These are phyloP conservation scores for Orchestia grillus DNA, from an alignment of 1,140 invertebrate species.

Conservation along the genomic window DNA sequence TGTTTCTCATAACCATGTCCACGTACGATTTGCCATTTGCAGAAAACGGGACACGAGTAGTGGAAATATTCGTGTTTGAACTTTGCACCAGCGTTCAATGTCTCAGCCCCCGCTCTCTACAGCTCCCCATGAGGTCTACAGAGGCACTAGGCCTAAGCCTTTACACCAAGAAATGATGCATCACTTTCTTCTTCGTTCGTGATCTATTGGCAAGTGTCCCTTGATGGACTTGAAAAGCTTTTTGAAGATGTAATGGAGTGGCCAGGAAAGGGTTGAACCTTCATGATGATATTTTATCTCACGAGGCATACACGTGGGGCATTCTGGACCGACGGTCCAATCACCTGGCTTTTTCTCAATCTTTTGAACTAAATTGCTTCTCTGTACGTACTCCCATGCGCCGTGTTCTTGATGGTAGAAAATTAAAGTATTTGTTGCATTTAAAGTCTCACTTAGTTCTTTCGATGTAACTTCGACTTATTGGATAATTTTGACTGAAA, in stretches of 20 bases:
- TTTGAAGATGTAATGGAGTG: slow-evolving; percentile 32
- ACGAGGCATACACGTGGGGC: neutral
- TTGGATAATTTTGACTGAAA: too few species aligned
- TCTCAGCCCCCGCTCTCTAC: neutral
- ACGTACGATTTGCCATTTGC: too few species aligned
- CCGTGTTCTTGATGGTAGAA: neutral
- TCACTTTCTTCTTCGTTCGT: slow-evolving; percentile 37
- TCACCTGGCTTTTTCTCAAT: neutral
- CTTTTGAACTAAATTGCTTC: neutral
- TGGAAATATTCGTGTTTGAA: neutral
- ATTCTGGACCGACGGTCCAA: neutral
- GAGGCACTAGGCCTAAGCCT: neutral
- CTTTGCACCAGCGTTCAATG: neutral
- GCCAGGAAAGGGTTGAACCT: neutral
- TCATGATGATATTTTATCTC: neutral
- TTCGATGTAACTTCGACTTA: too few species aligned
- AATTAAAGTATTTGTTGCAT: neutral
- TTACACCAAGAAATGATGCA: slow-evolving; percentile 35
- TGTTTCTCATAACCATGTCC: neutral
- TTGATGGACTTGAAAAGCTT: slow-evolving; percentile 43
- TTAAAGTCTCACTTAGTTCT: too few species aligned
- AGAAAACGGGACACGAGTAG: neutral
- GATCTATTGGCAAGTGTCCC: slow-evolving; percentile 52
- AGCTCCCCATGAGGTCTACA: neutral
- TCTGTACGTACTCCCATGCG: neutral